Base-by-base conservation (phyloP, 2,888 invertebrate genomes). In the Mongoloraphidia duomilia region DNA sequence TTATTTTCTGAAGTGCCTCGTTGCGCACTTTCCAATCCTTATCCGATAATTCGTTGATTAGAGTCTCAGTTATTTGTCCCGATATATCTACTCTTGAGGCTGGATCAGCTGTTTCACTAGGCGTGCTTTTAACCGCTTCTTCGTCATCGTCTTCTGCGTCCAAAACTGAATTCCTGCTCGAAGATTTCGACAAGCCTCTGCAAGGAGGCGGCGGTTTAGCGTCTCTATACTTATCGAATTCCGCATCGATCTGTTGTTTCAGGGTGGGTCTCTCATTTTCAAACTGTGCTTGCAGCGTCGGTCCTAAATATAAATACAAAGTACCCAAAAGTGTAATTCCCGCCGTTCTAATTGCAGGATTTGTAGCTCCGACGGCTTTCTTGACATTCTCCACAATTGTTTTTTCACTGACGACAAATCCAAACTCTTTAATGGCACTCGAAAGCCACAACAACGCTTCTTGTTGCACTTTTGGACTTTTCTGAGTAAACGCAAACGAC, bases 11-110 rank as follows among this genome's bases (percentile, higher is more conserved):
- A 14, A 89, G 62, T 1, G 79, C 86, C 67, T 88, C 87, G 57
- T 80, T 82, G 50, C 87, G 74, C 6, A 82, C 83, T 74, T 95
- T 95, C 95, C 95, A 96, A 68, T 90, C 90, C 67, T 90, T 92
- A 65, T 93, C 91, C 17, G 79, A 75, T 56, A 93, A 73, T 66
- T 94, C 90, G 8, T 76, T 79, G 3, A 94, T 67, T 1, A 95
- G 68, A 0, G 80, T 68, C 56, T 89, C 87, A 0, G 90, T 91
- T 53, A 95, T 84, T 57, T 85, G 84, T 4, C 78, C 74, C 50
- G 87, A 82, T 55, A 94, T 84, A 63, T 93, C 92, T 1, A 82
- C 77, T 41, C 87, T 72, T 0, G 91, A 82, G 9, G 90, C 65
- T 13, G 79, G 69, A 67, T 93, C 92, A 33, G 82, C 79, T 6